Conservation (phyloP, 2,797 vertebrate species). For the Intellagama lesueurii region DNA sequence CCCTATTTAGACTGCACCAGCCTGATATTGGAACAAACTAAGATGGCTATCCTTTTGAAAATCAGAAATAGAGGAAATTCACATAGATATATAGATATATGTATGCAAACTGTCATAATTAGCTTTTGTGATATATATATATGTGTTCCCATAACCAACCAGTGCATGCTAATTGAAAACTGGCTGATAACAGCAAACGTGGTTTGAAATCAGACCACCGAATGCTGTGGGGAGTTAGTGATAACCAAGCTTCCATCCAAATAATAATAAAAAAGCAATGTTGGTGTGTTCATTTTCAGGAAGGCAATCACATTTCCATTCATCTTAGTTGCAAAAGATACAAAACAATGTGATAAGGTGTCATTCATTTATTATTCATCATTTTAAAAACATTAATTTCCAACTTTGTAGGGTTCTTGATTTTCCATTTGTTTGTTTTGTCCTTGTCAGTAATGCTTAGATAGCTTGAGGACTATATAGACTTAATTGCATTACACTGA, state of each 20-base stretch:
- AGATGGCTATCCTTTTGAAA: too few relatives aligned
- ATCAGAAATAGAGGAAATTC: too few relatives aligned
- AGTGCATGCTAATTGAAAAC: neutral
- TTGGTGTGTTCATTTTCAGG: too few relatives aligned
- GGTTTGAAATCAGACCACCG: neutral
- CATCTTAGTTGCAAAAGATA: neutral
- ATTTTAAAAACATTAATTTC: neutral
- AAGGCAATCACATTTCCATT: neutral
- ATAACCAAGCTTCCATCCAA: neutral
- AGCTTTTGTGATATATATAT: neutral
- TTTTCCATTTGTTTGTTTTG: neutral
- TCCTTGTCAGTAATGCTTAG: neutral
- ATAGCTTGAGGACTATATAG: neutral
- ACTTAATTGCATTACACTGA: neutral
- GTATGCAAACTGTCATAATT: too few relatives aligned
- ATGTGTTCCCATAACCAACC: neutral
- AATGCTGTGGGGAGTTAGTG: neutral
- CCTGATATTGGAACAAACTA: too few relatives aligned
- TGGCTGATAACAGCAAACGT: neutral
- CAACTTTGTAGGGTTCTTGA: neutral
- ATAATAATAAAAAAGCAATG: neutral
- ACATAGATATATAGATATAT: too few relatives aligned
- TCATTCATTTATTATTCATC: neutral
- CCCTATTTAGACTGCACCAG: too few relatives aligned
- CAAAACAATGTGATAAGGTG: neutral